phyloP scores from a whole-genome alignment of 64 coral and sea anemone genomes.

The Acropora yongei region DNA sequence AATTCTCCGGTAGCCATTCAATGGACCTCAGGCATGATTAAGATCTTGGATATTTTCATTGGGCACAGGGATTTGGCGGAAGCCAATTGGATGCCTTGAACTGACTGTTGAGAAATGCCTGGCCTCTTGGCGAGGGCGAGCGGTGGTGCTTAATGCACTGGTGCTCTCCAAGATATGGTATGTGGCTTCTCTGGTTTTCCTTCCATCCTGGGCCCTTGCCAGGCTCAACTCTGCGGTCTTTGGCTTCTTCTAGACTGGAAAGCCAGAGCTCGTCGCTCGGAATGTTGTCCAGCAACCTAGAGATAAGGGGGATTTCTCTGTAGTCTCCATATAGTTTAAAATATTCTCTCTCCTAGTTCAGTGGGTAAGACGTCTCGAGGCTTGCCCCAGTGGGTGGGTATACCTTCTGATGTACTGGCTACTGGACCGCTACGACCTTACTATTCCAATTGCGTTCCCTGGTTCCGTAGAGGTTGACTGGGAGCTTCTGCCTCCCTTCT shows the following conservation, averaged over 20 bases:
- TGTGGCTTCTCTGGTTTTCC: neutral
- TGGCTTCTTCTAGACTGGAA: neutral
- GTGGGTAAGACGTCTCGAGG: neutral
- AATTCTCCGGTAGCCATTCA: neutral
- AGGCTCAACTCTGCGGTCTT: neutral
- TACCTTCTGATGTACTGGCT: neutral
- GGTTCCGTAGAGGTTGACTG: too few relatives aligned
- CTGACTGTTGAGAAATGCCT: neutral
- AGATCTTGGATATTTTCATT: slow-evolving; percentile 14
- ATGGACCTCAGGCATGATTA: neutral
- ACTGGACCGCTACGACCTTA: neutral
- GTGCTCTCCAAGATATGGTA: neutral
- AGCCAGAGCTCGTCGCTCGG: neutral
- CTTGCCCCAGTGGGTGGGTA: neutral
- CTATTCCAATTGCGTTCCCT: neutral
- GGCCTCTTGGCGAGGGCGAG: neutral
- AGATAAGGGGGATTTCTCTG: neutral
- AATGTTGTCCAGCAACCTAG: neutral
- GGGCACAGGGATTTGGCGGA: neutral
- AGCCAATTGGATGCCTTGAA: neutral
- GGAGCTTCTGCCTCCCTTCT: neutral
- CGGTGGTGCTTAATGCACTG: neutral
- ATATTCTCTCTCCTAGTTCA: neutral
- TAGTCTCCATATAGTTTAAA: neutral
- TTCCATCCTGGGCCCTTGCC: neutral